These are phyloP conservation scores for Cottoperca gobio DNA, from an alignment of 2,797 vertebrate species.

Conservation along the genomic window DNA sequence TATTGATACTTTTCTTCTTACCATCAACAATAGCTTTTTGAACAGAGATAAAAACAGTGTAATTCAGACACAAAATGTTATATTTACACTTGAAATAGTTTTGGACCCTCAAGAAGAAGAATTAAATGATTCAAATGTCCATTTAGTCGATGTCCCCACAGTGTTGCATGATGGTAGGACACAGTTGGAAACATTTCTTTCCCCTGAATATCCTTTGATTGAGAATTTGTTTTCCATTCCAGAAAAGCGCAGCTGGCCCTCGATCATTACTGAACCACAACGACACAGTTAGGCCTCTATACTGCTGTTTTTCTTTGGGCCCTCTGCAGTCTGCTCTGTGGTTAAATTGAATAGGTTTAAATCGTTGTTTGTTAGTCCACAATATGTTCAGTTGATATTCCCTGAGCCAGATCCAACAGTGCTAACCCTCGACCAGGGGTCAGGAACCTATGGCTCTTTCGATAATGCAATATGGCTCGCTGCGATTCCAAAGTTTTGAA, in stretches of 20 bases:
- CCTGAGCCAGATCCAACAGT: too few relatives aligned
- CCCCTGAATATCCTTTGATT: rapidly evolving
- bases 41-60: neutral
- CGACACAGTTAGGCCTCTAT: neutral
- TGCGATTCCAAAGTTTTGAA: too few relatives aligned
- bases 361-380: too few relatives aligned
- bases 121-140: neutral
- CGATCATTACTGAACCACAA: neutral
- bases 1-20: neutral
- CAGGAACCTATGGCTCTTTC: too few relatives aligned
- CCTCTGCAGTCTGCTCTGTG: too few relatives aligned
- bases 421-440: too few relatives aligned
- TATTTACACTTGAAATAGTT: neutral
- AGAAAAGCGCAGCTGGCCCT: neutral
- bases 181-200: too few relatives aligned
- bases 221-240: neutral
- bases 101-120: neutral
- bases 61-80: neutral
- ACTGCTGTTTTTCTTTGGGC: too few relatives aligned
- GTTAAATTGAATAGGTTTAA: too few relatives aligned
- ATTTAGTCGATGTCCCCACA: too few relatives aligned
- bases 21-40: neutral
- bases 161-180: neutral
- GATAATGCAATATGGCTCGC: too few relatives aligned
- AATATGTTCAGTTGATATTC: too few relatives aligned